Evolutionary conservation across 2,113 vertebrate species (phyloP), one percentile per base, ranked within the genome.

Genomic region (Trematocara variabile): DNA sequence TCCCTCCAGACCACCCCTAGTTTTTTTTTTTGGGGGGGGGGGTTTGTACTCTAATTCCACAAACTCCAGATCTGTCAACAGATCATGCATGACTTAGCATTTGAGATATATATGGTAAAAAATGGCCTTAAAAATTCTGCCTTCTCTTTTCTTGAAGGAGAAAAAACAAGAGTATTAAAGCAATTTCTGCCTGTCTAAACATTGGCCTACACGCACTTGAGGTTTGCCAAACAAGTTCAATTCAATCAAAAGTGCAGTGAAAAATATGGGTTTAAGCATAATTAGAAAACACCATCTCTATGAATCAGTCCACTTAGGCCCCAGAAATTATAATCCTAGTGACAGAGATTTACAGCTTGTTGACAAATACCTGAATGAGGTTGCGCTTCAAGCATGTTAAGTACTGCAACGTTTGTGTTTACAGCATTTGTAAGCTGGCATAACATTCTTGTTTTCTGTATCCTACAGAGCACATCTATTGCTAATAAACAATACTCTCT

Each of bases 401-500:
- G 52, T 53, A 48, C 37, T 50, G 77, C 3, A 5, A 5, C 16
- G 7, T 70, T 68, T 80, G 50, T 80, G 22, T 70, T 20, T 11
- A 33, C 39, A 70, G 34, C 54, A 33, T 82, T 58, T 82, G 78
- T 70, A 60, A 78, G 56, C 56, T 77, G 52, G 52, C 52, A 60
- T 63, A 9, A 50, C 81, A 41, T 52, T 70, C 8, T 55, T 56
- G 12, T 53, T 70, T 86, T 83, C 50, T 68, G 37, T 11, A 63
- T 81, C 82, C 84, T 50, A 55, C 52, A 46, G 39, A 82, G 78
- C 65, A 81, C 85, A 91, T 79, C 77, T 52, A 91, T 81, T 87
- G 79, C 88, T 86, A 93, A 91, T 91, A 91, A 94, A 93, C 63
- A 89, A 52, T 78, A 37, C 46, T 78, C 55, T 79, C 79, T 92